phyloP scores from a whole-genome alignment of 2,888 invertebrate species.

The Pherbina coryleti region DNA sequence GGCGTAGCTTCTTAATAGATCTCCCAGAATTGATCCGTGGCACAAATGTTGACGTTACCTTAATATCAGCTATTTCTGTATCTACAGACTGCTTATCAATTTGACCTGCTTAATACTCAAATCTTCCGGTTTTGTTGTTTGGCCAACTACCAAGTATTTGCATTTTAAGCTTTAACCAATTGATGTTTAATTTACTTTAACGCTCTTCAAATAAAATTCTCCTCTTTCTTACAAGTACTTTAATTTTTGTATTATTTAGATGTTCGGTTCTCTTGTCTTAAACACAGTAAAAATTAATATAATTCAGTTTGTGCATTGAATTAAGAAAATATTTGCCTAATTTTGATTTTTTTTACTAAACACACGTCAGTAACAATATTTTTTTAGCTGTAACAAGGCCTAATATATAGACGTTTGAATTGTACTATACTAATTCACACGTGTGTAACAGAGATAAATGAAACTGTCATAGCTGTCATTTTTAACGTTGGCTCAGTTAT shows the following conservation, averaged over 20 bases:
- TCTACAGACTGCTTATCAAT: constrained; percentile 1
- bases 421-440: no score
- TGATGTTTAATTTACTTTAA: background rate
- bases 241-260: constrained; percentile 23
- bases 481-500: background rate
- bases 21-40: background rate
- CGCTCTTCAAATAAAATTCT: background rate
- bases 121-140: background rate
- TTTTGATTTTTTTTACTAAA: constrained; percentile 33
- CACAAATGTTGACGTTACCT: background rate
- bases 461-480: background rate
- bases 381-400: background rate
- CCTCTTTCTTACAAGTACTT: constrained; percentile 29
- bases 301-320: constrained; percentile 17
- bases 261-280: constrained; percentile 43
- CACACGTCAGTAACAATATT: constrained; percentile 40
- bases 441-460: background rate
- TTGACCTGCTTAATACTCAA: constrained; percentile 5
- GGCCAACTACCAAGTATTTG: background rate
- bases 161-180: background rate
- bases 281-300: constrained; percentile 3
- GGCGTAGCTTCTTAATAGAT: background rate
- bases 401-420: background rate
- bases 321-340: background rate
- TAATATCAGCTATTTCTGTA: background rate